A percentile compares a stretch with the other conserved stretches of the same genome.
These are phyloP conservation scores for Apamea monoglypha DNA, from an alignment of 2,888 invertebrate species.

Conservation along the genomic window DNA sequence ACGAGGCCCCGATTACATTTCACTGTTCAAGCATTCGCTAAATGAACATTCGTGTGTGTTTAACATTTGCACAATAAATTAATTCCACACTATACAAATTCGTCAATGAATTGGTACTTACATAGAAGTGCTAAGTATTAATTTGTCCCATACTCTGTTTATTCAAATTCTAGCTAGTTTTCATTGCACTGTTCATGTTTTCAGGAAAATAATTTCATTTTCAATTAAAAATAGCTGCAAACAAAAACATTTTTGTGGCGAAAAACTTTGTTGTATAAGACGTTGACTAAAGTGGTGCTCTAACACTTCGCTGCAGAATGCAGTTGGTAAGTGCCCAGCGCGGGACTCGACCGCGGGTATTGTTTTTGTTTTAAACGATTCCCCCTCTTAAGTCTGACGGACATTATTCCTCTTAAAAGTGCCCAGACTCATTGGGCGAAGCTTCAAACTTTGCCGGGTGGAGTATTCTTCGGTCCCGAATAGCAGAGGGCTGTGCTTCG, in stretches of 20 bases:
- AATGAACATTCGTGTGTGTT: conserved; percentile 30
- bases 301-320: conserved; percentile 55
- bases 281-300: conserved; percentile 49
- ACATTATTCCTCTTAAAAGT: conserved; percentile 54
- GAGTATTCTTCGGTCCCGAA: conserved; percentile 50
- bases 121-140: conserved; percentile 3
- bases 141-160: neutral
- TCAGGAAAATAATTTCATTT: conserved; percentile 12
- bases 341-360: conserved; percentile 42
- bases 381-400: conserved; percentile 38
- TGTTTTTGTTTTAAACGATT: conserved; percentile 62
- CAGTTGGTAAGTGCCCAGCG: conserved; percentile 49
- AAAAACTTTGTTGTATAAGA: conserved; percentile 39
- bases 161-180: conserved; percentile 2
- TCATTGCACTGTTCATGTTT: conserved; percentile 6
- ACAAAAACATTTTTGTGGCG: conserved; percentile 24
- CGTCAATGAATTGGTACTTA: conserved; percentile 7
- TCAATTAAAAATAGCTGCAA: conserved; percentile 5
- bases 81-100: conserved; percentile 24
- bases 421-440: conserved; percentile 53
- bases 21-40: conserved; percentile 34
- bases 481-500: conserved; percentile 32
- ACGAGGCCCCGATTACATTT: conserved; percentile 39
- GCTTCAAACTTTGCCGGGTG: conserved; percentile 56
- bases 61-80: conserved; percentile 36